Evolutionary conservation across 2,888 invertebrate species (phyloP), one percentile per base, ranked within the genome.

Genomic region (Saturnia pavonia): DNA sequence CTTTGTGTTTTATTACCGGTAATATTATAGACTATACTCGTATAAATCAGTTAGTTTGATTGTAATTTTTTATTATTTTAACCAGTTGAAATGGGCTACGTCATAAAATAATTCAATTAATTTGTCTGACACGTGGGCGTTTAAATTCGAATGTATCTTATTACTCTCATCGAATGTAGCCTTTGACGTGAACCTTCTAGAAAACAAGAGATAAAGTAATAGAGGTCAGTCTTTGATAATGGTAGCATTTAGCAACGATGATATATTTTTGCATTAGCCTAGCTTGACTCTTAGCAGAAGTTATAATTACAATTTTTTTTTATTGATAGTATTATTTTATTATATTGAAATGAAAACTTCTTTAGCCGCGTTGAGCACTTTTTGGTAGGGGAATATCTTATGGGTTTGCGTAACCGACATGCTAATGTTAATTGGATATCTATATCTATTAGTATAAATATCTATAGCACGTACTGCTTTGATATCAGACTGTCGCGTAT

Each of bases 11-110:
- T 72, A 69, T 74, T 74, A 76, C 77, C 78, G 77, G 78, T 80
- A 79, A 77, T 76, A 78, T 80, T 82, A 78, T 76, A 69, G 74
- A 76, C 77, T 76, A 72, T 72, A 74, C 76, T 77, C 70, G 75
- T 78, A 83, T 82, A 82, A 82, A 82, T 82, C 83, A 82, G 74
- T 76, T 73, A 43, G 69, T 69, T 72, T 80, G 76, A 78, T 80
- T 69, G 69, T 69, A 19, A 27, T 42, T 43, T 7, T 51, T 70
- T 70, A 66, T 66, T 42, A 51, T 70, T 54, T 70, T 70, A 67
- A 70, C 65, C 19, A 19, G 65, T n/a, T 40, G n/a, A 34, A 27
- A 63, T 63, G 63, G 65, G 34, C 9, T 65, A 25, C 19, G 40
- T 65, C n/a, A 68, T 68, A 68, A 68, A 54, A 54, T 68, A 2